Percentiles rank a stretch among this genome's conserved stretches.
phyloP scores from a whole-genome alignment of 2,888 invertebrate genomes.

The Lasioglossum marginatum region DNA sequence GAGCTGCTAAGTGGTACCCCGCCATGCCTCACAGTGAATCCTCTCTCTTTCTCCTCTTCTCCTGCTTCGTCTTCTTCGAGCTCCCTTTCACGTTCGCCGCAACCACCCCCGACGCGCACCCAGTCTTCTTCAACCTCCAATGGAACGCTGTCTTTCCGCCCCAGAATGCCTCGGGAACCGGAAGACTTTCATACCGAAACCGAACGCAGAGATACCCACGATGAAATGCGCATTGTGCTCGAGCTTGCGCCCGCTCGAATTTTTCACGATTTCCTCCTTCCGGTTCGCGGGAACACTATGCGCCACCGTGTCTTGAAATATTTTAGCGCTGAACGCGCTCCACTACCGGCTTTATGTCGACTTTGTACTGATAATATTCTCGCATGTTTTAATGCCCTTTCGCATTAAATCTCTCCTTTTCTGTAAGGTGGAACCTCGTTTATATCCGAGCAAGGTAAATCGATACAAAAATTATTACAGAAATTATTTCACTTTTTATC shows the following conservation, averaged over 20 bases:
- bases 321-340: neutral
- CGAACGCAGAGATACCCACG: neutral
- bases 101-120: neutral
- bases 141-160: neutral
- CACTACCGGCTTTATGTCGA: neutral
- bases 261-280: neutral
- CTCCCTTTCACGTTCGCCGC: slow-evolving; percentile 43
- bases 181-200: neutral
- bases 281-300: neutral
- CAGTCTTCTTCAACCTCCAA: neutral
- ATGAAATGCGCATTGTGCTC: neutral
- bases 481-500: neutral
- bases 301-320: neutral
- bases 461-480: neutral
- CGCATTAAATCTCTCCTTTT: too few species aligned
- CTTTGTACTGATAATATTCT: neutral
- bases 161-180: neutral
- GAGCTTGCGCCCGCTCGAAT: neutral
- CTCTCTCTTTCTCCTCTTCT: slow-evolving; percentile 41
- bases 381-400: neutral
- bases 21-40: slow-evolving; percentile 60
- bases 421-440: too few species aligned
- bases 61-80: slow-evolving; percentile 36
- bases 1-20: slow-evolving; percentile 76
- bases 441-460: too few species aligned